Evolutionary conservation across 2,888 invertebrate species (phyloP), one percentile per base, ranked within the genome.

Genomic region (Yponomeuta malinellus): DNA sequence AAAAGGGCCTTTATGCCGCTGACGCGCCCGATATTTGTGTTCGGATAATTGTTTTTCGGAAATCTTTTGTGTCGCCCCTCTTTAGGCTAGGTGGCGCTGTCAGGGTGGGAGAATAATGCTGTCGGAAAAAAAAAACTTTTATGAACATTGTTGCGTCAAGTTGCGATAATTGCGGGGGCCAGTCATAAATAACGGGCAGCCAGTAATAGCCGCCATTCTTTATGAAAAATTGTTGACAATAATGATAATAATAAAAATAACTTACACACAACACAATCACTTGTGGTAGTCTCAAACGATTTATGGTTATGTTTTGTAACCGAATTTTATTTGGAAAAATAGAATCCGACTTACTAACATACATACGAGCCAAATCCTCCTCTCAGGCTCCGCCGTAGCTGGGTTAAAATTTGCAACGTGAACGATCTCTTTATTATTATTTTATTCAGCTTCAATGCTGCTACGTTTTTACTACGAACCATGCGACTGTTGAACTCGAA

Each of bases 1-100:
- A 12, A 65, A 65, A 29, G 65, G 29, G n/a, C 68, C 68, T 68
- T 68, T 68, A 68, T 68, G 68, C 48, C n/a, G 68, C 23, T 68
- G 68, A 68, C 68, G 48, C 23, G 10, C 33, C 48, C 68, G 48
- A 43, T 65, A 43, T 68, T 68, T 68, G 9, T 37, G 43, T 12
- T 64, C 43, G 9, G 65, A 31, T 65, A 65, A 65, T 65, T 65
- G 29, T 29, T 65, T 65, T 65, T 65, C 65, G 29, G 65, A 65
- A 65, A 65, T 65, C 12, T 65, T 65, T 65, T 29, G 52, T 59
- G 52, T 1, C 52, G 52, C 15, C 52, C 52, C 64, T 64, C n/a
- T 65, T 10, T 65, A 6, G 23, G 33, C 33, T 65, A 31, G 52
- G 52, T 59, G 5, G 52, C 52, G 52, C 52, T 59, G 52, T 59